A percentile compares a stretch with the other conserved stretches of the same genome.
Conservation (phyloP, 1,140 invertebrate genomes). For the Melitaea cinxia region DNA sequence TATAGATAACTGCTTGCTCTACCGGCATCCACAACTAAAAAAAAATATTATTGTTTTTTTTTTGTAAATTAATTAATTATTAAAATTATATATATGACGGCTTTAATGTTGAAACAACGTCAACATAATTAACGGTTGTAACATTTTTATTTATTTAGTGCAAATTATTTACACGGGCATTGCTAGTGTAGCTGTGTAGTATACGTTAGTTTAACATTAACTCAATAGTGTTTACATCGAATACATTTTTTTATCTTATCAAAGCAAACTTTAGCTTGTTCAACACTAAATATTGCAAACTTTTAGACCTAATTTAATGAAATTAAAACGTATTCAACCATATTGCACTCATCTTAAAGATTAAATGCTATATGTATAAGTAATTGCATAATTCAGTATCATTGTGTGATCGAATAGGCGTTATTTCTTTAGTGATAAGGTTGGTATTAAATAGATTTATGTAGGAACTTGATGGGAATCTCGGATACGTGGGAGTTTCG, state of each 20-base stretch:
- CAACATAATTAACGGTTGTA: too few relatives aligned
- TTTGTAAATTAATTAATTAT: too few relatives aligned
- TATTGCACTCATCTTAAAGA: neutral
- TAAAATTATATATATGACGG: too few relatives aligned
- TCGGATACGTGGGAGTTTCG: conserved; percentile 43
- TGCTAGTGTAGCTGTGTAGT: too few relatives aligned
- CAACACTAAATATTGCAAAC: conserved; percentile 46
- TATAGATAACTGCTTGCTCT: too few relatives aligned
- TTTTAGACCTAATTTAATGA: conserved; percentile 16
- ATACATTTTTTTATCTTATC: conserved; percentile 45
- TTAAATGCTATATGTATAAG: conserved; percentile 12
- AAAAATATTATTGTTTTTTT: too few relatives aligned
- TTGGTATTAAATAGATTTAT: conserved; percentile 34
- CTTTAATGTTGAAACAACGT: too few relatives aligned
- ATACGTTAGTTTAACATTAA: too few relatives aligned
- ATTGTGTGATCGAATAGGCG: conserved; percentile 7
- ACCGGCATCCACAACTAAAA: too few relatives aligned
- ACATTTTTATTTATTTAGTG: too few relatives aligned
- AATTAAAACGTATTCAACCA: neutral
- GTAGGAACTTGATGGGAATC: conserved; percentile 28
- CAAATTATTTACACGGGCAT: too few relatives aligned
- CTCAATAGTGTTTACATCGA: neutral
- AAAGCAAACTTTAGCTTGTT: conserved; percentile 50
- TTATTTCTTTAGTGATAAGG: conserved; percentile 43
- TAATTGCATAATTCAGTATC: conserved; percentile 13